A percentile compares a stretch with the other conserved stretches of the same genome.
Evolutionary conservation across 2,797 vertebrate species (phyloP).

Genomic region (Clarias platycephalus): DNA sequence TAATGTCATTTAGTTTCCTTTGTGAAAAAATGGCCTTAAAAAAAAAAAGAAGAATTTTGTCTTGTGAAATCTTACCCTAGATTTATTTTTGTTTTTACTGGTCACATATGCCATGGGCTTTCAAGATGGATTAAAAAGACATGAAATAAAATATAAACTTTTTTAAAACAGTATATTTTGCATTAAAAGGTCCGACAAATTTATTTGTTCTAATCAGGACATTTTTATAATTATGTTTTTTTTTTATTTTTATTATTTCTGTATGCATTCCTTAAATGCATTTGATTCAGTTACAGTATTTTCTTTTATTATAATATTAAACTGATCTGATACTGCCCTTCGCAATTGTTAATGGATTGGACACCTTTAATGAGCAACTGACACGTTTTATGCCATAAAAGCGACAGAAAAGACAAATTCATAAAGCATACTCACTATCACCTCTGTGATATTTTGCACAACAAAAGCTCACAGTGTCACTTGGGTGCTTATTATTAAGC

Average conservation of each 20-base stretch:
- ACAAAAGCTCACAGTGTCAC: background rate
- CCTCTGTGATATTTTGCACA: background rate
- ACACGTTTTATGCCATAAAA: background rate
- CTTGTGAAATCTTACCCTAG: background rate
- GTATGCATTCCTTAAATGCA: background rate
- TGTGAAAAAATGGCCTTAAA: background rate
- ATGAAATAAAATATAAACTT: background rate
- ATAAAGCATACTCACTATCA: background rate
- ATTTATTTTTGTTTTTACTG: background rate
- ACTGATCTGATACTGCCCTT: background rate
- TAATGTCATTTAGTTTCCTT: background rate
- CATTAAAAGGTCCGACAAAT: background rate
- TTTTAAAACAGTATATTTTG: background rate
- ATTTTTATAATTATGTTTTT: background rate
- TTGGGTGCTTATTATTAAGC: background rate
- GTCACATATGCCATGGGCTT: background rate
- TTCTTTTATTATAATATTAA: background rate
- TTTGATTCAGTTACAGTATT: background rate
- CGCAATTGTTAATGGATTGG: background rate
- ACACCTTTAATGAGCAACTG: background rate
- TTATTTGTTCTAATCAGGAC: background rate
- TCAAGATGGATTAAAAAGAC: background rate
- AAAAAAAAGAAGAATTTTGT: background rate
- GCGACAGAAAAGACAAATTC: background rate
- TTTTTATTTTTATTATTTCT: background rate